A percentile compares a stretch with the other conserved stretches of the same genome.
Conservation (phyloP, 2,888 invertebrate genomes). For the Heliconius hortense region DNA sequence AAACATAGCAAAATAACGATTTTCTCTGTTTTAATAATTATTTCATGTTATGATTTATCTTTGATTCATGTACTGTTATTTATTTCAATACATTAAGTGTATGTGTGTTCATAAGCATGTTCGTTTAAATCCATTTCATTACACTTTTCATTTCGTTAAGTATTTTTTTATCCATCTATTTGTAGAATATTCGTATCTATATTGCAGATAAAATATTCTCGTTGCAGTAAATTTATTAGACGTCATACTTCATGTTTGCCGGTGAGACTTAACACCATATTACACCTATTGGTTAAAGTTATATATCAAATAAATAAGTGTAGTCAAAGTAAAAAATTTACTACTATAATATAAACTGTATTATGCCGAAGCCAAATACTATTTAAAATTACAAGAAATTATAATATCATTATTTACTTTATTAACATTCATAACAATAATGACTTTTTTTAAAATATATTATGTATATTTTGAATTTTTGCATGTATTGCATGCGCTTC, state of each 20-base stretch:
- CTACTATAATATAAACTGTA: not conserved
- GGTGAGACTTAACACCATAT: slow-evolving; percentile 63
- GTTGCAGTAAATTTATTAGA: slow-evolving; percentile 75
- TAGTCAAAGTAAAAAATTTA: not conserved
- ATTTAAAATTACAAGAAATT: not conserved
- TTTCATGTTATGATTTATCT: slow-evolving; percentile 45
- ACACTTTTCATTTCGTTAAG: slow-evolving; percentile 9
- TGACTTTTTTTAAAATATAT: not conserved
- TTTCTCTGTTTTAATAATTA: slow-evolving; percentile 29
- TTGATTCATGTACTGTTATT: slow-evolving; percentile 18
- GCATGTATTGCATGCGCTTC: slow-evolving; percentile 7
- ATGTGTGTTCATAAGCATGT: slow-evolving; percentile 12
- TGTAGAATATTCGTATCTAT: slow-evolving; percentile 49
- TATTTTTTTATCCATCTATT: slow-evolving; percentile 6
- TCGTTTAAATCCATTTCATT: slow-evolving; percentile 27
- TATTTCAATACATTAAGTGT: not conserved
- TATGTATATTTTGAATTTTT: not conserved
- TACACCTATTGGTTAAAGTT: slow-evolving; percentile 17
- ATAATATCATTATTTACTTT: not conserved
- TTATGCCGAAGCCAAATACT: not conserved
- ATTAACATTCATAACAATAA: not conserved
- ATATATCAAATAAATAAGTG: not conserved
- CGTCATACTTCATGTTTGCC: slow-evolving; percentile 66
- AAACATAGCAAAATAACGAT: slow-evolving; percentile 11
- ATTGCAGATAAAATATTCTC: slow-evolving; percentile 74